These are phyloP conservation scores for Parnassius glacialis DNA, from an alignment of 2,888 invertebrate species.

Conservation along the genomic window DNA sequence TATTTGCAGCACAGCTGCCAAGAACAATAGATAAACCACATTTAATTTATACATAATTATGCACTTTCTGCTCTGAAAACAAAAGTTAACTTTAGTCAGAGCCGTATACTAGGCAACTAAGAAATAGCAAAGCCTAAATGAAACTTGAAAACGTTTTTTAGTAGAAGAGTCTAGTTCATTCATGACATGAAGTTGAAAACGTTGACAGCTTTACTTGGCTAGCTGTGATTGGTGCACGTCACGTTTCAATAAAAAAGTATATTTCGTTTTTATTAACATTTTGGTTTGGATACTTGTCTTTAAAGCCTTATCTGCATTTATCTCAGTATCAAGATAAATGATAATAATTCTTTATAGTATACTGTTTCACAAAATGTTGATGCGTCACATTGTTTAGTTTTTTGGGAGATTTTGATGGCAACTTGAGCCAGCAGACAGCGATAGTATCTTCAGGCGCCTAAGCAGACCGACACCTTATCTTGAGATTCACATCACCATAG, in stretches of 20 bases:
- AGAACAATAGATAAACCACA: slow-evolving; percentile 67
- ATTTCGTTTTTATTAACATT: too few relatives aligned
- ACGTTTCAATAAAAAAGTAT: slow-evolving; percentile 20
- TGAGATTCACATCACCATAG: too few relatives aligned
- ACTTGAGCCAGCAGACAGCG: too few relatives aligned
- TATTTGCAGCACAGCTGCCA: slow-evolving; percentile 63
- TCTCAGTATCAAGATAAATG: too few relatives aligned
- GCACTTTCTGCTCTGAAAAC: slow-evolving; percentile 33
- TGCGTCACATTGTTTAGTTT: too few relatives aligned
- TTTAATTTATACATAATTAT: slow-evolving; percentile 61
- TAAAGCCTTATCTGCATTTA: too few relatives aligned
- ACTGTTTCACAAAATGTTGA: too few relatives aligned
- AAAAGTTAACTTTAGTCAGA: slow-evolving; percentile 40
- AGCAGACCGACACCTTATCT: too few relatives aligned
- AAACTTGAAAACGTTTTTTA: slow-evolving; percentile 28
- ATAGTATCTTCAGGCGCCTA: too few relatives aligned
- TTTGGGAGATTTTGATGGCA: too few relatives aligned
- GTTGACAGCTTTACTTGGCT: slow-evolving; percentile 80
- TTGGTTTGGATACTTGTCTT: too few relatives aligned
- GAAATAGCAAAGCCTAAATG: slow-evolving; percentile 44
- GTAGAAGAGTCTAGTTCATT: slow-evolving; percentile 48
- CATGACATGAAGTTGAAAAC: slow-evolving; percentile 54
- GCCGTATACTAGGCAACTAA: slow-evolving; percentile 33
- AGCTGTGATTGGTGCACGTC: slow-evolving; percentile 78
- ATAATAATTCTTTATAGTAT: too few relatives aligned